A percentile compares a stretch with the other conserved stretches of the same genome.
Conservation (phyloP, 2,888 invertebrate genomes). For the Strigamia transsilvanica region DNA sequence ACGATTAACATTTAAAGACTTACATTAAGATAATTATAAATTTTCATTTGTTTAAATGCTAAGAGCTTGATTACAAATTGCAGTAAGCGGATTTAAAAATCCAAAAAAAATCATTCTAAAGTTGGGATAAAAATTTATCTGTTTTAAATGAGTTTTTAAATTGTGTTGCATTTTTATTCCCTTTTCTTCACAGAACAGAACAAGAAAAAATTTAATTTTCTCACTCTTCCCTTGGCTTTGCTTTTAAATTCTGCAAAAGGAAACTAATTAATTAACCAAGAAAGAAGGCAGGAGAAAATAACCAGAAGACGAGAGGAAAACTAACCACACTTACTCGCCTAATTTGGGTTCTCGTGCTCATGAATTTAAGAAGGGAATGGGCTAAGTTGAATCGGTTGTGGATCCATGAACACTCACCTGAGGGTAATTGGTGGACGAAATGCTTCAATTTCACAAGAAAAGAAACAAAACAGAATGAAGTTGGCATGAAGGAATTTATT, state of each 20-base stretch:
- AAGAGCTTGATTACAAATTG: conserved; percentile 12
- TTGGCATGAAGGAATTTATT: not conserved
- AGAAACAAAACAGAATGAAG: not conserved
- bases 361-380: conserved; percentile 15
- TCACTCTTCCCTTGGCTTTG: conserved; percentile 6
- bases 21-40: conserved; percentile 20
- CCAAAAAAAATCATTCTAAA: not conserved
- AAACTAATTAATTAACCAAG: conserved; percentile 15
- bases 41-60: conserved; percentile 7
- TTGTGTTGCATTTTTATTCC: not conserved
- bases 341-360: conserved; percentile 9
- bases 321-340: conserved; percentile 20
- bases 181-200: not conserved
- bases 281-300: not conserved
- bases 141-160: conserved; percentile 13
- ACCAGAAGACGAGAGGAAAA: conserved; percentile 14
- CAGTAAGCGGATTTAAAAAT: not conserved
- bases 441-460: conserved; percentile 13
- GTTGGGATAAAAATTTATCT: conserved; percentile 8
- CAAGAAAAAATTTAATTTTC: conserved; percentile 8
- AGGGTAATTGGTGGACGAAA: conserved; percentile 20
- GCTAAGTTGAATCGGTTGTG: conserved; percentile 20
- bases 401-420: conserved; percentile 15
- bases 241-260: conserved; percentile 12
- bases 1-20: conserved; percentile 14